A percentile compares a stretch with the other conserved stretches of the same genome.
phyloP scores from a whole-genome alignment of 2,113 vertebrate genomes.

The Actinemys pallida region DNA sequence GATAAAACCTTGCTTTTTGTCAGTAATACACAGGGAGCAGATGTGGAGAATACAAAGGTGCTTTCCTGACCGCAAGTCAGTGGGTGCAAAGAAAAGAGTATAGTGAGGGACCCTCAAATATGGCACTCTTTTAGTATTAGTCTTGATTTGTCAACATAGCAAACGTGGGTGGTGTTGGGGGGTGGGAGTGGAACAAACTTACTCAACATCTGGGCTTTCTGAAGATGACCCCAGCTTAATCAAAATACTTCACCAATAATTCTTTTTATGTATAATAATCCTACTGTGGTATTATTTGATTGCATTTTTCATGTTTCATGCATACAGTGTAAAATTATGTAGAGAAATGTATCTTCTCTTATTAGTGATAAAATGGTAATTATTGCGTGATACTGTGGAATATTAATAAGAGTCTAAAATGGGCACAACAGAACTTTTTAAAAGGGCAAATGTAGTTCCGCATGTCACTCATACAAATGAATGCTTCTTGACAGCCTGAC shows the following conservation, averaged over 20 bases:
- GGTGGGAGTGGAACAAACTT: neutral
- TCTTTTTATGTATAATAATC: neutral
- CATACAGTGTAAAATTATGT: neutral
- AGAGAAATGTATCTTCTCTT: neutral
- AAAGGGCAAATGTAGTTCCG: neutral
- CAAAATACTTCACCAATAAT: neutral
- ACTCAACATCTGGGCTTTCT: neutral
- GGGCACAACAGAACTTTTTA: neutral
- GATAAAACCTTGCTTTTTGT: neutral
- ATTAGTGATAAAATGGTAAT: neutral
- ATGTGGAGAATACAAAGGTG: neutral
- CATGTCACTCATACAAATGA: neutral
- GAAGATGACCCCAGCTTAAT: accelerated
- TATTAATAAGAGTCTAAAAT: neutral
- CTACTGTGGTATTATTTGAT: neutral
- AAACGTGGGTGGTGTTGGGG: accelerated
- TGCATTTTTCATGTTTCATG: neutral
- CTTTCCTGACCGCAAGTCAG: neutral
- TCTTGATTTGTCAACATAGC: neutral
- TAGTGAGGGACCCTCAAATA: neutral
- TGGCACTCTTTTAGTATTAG: neutral
- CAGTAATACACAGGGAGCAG: neutral
- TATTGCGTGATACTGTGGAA: neutral
- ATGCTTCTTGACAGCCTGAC: neutral
- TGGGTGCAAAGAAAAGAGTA: accelerated